Evolutionary conservation across 2,888 invertebrate genomes (phyloP), one percentile per base, ranked within the genome.

Genomic region (Nebria brevicollis): DNA sequence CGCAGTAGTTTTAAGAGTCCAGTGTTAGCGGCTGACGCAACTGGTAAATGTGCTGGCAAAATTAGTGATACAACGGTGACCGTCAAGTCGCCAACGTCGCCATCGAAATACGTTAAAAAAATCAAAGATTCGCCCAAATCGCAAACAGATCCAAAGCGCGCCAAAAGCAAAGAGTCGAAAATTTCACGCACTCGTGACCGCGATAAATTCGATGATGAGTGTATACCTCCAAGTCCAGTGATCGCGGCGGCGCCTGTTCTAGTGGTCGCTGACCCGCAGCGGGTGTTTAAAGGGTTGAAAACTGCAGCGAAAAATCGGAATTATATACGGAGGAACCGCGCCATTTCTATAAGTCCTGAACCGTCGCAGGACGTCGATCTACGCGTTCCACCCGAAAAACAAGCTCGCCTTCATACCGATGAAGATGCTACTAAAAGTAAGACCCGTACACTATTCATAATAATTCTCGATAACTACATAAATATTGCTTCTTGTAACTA

Each of bases 311-410:
- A 91, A 88, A 91, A 92, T 85, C 90, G 93, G 79, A 92, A 92
- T 87, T 94, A 94, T 90, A 91, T 93, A 87, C 90, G 94, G 81
- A 90, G 94, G 81, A 93, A 94, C 87, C 90, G 92, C 83, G 92
- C 92, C 83, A 90, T 90, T 84, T 92, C 92, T 41, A 90, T 91
- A 85, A 93, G 92, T 87, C 87, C 84, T 11, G 83, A 80, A 8
- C 78, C 81, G 8, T 86, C 85, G 77, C 83, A 83, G 42, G 90
- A 90, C 84, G 88, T 89, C 70, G 90, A 90, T 85, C 85, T 90
- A 20, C 86, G 90, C 66, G 77, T 87, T n/a, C 88, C 88, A 5
- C 88, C 88, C 1, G 89, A 89, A 83, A 89, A 90, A 84, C 88
- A 87, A 81, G 84, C 87, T 42, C 86, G 88, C 2, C 82, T 88